These are phyloP conservation scores for Maccullochella peelii DNA, from an alignment of 2,113 vertebrate genomes.

Conservation along the genomic window DNA sequence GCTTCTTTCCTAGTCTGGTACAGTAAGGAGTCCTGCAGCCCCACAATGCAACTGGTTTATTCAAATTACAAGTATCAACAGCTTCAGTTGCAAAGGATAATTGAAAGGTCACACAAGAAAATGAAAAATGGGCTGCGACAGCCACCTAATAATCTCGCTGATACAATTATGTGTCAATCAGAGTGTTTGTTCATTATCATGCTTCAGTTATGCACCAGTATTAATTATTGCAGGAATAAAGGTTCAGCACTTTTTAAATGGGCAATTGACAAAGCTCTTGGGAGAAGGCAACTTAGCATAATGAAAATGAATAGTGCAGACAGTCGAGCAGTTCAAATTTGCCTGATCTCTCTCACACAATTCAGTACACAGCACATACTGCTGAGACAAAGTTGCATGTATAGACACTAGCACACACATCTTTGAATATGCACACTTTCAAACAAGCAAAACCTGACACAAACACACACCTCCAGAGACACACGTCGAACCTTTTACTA, in stretches of 20 bases:
- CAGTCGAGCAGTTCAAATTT: slow-evolving; percentile 49
- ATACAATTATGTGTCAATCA: slow-evolving; percentile 53
- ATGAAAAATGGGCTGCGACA: background rate
- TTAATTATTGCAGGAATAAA: slow-evolving; percentile 48
- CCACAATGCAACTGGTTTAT: slow-evolving; percentile 13
- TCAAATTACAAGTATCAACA: slow-evolving; percentile 7
- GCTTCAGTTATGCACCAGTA: slow-evolving; percentile 43
- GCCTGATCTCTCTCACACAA: background rate
- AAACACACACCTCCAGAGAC: slow-evolving; percentile 27
- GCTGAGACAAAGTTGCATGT: background rate
- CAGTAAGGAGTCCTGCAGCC: background rate
- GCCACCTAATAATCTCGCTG: slow-evolving; percentile 19
- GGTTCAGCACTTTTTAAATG: slow-evolving; percentile 59
- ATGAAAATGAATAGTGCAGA: slow-evolving; percentile 45
- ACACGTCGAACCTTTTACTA: slow-evolving; percentile 38
- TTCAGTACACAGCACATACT: too few species aligned
- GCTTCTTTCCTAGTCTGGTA: background rate
- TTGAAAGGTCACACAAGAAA: slow-evolving; percentile 22
- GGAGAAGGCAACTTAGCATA: slow-evolving; percentile 47
- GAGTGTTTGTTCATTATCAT: slow-evolving; percentile 36
- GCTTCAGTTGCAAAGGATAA: slow-evolving; percentile 22
- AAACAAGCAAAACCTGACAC: background rate
- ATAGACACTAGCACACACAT: background rate
- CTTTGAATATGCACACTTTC: slow-evolving; percentile 6
- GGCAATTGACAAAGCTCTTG: slow-evolving; percentile 42